Conservation (phyloP, 2,113 vertebrate genomes). For the Rafetus swinhoei region DNA sequence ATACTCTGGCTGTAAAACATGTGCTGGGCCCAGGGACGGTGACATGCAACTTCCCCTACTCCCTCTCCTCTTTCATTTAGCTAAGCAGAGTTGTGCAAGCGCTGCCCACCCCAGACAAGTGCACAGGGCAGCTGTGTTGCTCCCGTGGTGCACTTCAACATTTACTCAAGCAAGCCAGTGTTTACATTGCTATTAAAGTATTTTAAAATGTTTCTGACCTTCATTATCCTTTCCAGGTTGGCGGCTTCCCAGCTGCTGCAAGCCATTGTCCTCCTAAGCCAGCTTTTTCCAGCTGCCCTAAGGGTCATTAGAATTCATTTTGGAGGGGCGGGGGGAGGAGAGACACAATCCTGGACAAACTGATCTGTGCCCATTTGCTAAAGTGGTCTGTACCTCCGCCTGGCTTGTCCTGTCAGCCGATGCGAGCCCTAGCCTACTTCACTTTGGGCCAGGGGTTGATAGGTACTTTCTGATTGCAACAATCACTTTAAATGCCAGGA, state of each 20-base stretch:
- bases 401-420: background rate
- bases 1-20: background rate
- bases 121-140: background rate
- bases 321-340: accelerated
- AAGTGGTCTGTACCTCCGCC: background rate
- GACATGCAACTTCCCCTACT: background rate
- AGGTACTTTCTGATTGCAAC: background rate
- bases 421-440: background rate
- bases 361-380: background rate
- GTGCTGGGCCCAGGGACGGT: background rate
- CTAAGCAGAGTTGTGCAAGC: background rate
- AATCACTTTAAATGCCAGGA: background rate
- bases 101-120: background rate
- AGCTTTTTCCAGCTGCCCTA: background rate
- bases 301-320: too few relatives aligned
- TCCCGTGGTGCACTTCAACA: too few relatives aligned
- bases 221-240: background rate
- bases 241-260: background rate
- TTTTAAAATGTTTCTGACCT: background rate
- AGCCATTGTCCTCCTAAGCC: background rate
- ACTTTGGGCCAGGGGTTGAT: background rate
- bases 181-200: background rate
- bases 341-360: background rate
- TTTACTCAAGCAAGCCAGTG: background rate
- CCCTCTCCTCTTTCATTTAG: background rate